Evolutionary conservation across 2,113 vertebrate genomes (phyloP).

Genomic region (Myiozetetes cayanensis): DNA sequence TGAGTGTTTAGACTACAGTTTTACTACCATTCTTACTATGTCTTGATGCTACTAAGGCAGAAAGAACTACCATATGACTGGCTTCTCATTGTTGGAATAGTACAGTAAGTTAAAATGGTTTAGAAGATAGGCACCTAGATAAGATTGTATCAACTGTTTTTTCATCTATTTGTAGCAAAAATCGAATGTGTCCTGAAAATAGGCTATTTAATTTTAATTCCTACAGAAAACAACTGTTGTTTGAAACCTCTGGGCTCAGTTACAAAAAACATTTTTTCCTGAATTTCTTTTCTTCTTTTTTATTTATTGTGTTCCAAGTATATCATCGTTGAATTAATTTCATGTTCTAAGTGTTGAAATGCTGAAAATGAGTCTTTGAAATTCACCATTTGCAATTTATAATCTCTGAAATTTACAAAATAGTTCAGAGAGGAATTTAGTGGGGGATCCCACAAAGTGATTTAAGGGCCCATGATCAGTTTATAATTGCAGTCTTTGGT

Average conservation of each 20-base stretch:
- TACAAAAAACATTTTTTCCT: not conserved
- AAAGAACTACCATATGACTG: not conserved
- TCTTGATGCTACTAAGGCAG: not conserved
- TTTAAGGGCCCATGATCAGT: not conserved
- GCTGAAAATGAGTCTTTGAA: not conserved
- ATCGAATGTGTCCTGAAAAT: not conserved
- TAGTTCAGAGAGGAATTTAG: not conserved
- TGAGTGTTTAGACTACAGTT: not conserved
- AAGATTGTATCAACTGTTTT: not conserved
- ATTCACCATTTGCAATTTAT: not conserved
- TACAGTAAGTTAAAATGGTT: not conserved
- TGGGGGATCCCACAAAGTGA: not conserved
- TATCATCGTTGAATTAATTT: not conserved
- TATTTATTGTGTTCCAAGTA: not conserved
- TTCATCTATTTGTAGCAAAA: not conserved
- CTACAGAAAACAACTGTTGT: not conserved
- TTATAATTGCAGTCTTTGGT: not conserved
- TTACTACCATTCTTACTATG: not conserved
- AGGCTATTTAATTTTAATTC: slow-evolving; percentile 18
- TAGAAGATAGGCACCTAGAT: not conserved
- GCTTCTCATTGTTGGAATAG: not conserved
- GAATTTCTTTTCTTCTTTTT: not conserved
- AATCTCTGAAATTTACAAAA: not conserved
- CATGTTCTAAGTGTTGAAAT: not conserved
- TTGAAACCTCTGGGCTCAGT: not conserved